A percentile compares a stretch with the other conserved stretches of the same genome.
phyloP scores from a whole-genome alignment of 2,888 invertebrate genomes.

The Taphrorychus bicolor region DNA sequence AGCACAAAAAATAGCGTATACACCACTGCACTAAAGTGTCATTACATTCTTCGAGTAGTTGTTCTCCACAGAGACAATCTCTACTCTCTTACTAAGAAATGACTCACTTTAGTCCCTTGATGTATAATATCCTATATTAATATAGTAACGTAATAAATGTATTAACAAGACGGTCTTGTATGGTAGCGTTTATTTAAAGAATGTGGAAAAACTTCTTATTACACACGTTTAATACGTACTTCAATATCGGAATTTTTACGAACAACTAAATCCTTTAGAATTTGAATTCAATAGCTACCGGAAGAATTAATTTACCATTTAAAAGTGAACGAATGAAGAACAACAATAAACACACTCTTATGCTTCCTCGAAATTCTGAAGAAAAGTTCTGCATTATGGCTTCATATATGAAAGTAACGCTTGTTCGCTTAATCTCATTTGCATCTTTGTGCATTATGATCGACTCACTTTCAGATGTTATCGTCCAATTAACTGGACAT shows the following conservation, averaged over 20 bases:
- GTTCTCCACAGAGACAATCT: too few relatives aligned
- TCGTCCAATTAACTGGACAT: slow-evolving; percentile 17
- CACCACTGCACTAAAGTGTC: too few relatives aligned
- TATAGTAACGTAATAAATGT: background rate
- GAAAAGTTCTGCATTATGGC: background rate
- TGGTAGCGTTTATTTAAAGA: background rate
- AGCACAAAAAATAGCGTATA: too few relatives aligned
- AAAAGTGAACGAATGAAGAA: background rate
- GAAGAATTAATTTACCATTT: background rate
- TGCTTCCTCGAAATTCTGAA: background rate
- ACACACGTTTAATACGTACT: background rate
- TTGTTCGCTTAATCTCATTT: slow-evolving; percentile 19
- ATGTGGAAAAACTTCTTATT: background rate
- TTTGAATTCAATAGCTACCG: background rate
- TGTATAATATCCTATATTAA: too few relatives aligned
- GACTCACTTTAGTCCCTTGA: too few relatives aligned
- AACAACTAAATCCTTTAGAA: background rate
- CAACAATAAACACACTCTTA: background rate
- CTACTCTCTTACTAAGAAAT: too few relatives aligned
- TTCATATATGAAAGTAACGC: slow-evolving; percentile 13
- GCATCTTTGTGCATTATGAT: slow-evolving; percentile 28
- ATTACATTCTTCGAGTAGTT: too few relatives aligned
- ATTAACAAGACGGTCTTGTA: background rate
- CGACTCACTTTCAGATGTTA: slow-evolving; percentile 30
- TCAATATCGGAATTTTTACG: too few relatives aligned